A percentile compares a stretch with the other conserved stretches of the same genome.
Conservation (phyloP, 2,797 vertebrate species). For the Scomberomorus guttatus region DNA sequence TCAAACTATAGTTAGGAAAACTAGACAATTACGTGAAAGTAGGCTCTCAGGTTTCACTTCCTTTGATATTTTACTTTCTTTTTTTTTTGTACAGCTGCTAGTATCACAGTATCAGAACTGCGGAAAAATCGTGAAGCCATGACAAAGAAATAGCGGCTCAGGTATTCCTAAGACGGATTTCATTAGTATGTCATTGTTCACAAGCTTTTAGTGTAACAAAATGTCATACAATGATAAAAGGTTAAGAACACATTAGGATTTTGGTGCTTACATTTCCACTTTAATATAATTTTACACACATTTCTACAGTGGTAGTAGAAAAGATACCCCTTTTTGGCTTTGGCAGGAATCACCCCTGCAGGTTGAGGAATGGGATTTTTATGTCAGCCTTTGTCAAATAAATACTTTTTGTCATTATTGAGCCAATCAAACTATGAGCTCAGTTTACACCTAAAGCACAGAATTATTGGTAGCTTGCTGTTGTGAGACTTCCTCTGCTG, state of each 20-base stretch:
- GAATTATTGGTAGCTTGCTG: conserved; percentile 27
- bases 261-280: conserved; percentile 12
- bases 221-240: background rate
- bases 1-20: conserved; percentile 18
- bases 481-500: conserved; percentile 28
- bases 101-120: background rate
- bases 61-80: conserved; percentile 18
- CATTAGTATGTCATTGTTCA: too few relatives aligned
- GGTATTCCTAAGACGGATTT: too few relatives aligned
- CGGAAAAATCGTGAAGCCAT: background rate
- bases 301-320: background rate
- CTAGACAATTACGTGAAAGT: conserved; percentile 27
- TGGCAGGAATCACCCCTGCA: conserved; percentile 23
- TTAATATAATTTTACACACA: background rate
- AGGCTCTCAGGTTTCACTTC: conserved; percentile 20
- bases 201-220: too few relatives aligned
- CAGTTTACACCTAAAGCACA: conserved; percentile 27
- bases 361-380: background rate
- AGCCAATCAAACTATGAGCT: conserved; percentile 43
- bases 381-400: conserved; percentile 7
- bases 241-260: too few relatives aligned
- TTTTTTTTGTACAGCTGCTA: background rate
- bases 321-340: background rate
- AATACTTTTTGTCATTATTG: conserved; percentile 30
- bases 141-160: too few relatives aligned